Evolutionary conservation across 2,113 vertebrate genomes (phyloP).

Genomic region (Myotis davidii): DNA sequence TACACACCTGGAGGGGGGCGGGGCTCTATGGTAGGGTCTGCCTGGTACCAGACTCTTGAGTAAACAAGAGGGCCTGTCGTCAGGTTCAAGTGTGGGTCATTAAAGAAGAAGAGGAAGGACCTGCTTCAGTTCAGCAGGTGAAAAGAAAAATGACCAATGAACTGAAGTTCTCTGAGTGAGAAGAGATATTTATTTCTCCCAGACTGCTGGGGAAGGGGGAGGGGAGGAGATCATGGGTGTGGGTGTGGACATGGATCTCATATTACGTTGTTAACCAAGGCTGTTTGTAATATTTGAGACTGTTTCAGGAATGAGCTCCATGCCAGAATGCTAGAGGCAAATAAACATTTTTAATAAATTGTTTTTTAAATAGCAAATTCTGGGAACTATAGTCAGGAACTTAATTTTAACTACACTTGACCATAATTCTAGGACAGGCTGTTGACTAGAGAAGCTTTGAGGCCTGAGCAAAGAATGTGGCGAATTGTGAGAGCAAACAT

Average conservation of each 20-base stretch:
- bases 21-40: neutral
- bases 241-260: conserved; percentile 47
- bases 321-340: conserved; percentile 67
- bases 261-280: conserved; percentile 63
- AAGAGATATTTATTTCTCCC: conserved; percentile 47
- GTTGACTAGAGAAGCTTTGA: conserved; percentile 28
- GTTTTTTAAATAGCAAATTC: conserved; percentile 63
- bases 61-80: neutral
- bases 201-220: neutral
- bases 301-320: conserved; percentile 47
- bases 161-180: neutral
- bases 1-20: neutral
- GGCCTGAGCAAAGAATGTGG: conserved; percentile 24
- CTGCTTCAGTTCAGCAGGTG: neutral
- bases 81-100: neutral
- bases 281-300: conserved; percentile 67
- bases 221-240: neutral
- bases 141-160: conserved; percentile 35
- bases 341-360: conserved; percentile 66
- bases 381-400: conserved; percentile 62
- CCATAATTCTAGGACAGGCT: conserved; percentile 53
- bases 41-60: neutral
- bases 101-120: neutral
- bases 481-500: neutral
- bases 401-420: conserved; percentile 63